Conservation (phyloP, 1,140 invertebrate species). For the Ceratosolen solmsi region DNA sequence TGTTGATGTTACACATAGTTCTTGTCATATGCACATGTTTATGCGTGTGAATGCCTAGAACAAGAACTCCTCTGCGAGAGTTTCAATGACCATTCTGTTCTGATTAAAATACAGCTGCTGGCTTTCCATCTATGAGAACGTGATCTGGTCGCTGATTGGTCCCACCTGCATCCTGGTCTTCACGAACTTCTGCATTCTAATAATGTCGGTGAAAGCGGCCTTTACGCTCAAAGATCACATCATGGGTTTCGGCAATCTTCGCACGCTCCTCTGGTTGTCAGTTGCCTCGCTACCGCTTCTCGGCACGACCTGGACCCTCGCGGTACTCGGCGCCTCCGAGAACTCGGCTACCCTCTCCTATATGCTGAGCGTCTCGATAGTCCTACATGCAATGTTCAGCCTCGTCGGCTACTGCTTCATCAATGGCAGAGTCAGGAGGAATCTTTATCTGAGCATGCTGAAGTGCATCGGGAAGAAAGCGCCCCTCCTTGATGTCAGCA, state of each 20-base stretch:
- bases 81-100: background rate
- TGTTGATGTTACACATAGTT: no score
- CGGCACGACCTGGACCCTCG: conserved; percentile 86
- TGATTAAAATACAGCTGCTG: conserved; percentile 83
- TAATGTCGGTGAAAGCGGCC: conserved; percentile 90
- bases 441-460: conserved; percentile 79
- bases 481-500: conserved; percentile 83
- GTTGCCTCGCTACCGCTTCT: conserved; percentile 85
- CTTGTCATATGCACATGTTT: no score
- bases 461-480: conserved; percentile 89
- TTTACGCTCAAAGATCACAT: conserved; percentile 93
- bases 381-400: conserved; percentile 84
- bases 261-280: conserved; percentile 88
- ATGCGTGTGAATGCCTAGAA: no score
- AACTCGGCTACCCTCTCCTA: conserved; percentile 82
- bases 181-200: conserved; percentile 85
- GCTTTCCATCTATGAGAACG: conserved; percentile 93
- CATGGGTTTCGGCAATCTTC: conserved; percentile 90
- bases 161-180: conserved; percentile 85
- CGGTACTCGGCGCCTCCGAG: conserved; percentile 86
- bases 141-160: conserved; percentile 92
- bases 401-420: conserved; percentile 88
- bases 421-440: conserved; percentile 83
- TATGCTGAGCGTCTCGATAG: conserved; percentile 80
- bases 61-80: no score